Percentiles rank a stretch among this genome's conserved stretches.
Evolutionary conservation across 2,888 invertebrate species (phyloP).

Genomic region (Conops quadrifasciatus): DNA sequence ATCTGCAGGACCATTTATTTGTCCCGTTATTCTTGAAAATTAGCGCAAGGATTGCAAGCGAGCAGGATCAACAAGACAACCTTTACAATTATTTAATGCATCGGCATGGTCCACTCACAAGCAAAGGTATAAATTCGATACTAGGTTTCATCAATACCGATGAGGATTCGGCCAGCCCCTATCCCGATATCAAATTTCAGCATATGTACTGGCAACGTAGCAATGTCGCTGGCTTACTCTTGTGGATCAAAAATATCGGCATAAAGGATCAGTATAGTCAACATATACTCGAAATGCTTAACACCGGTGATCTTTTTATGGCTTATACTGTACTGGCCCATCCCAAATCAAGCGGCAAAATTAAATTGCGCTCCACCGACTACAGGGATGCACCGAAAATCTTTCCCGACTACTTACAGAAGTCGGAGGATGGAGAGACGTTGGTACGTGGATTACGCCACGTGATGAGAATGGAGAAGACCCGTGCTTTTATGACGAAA

Average conservation of each 20-base stretch:
- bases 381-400: slow-evolving; percentile 71
- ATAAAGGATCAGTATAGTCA: slow-evolving; percentile 41
- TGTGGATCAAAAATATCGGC: slow-evolving; percentile 38
- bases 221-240: slow-evolving; percentile 37
- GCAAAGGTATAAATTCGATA: slow-evolving; percentile 63
- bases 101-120: slow-evolving; percentile 66
- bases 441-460: slow-evolving; percentile 70
- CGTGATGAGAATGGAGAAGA: slow-evolving; percentile 60
- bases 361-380: slow-evolving; percentile 68
- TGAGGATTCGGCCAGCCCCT: slow-evolving; percentile 62
- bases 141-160: slow-evolving; percentile 69
- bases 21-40: slow-evolving; percentile 63
- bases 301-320: slow-evolving; percentile 56
- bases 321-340: slow-evolving; percentile 63
- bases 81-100: slow-evolving; percentile 66
- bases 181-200: slow-evolving; percentile 70
- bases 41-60: slow-evolving; percentile 53
- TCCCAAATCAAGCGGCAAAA: slow-evolving; percentile 67
- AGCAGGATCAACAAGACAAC: slow-evolving; percentile 54
- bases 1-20: slow-evolving; percentile 82
- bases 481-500: slow-evolving; percentile 61
- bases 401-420: slow-evolving; percentile 73
- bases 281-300: slow-evolving; percentile 38
- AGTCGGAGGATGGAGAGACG: slow-evolving; percentile 69
- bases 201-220: slow-evolving; percentile 55